A percentile compares a stretch with the other conserved stretches of the same genome.
Conservation (phyloP, 2,113 vertebrate genomes). For the Macrotis lagotis region DNA sequence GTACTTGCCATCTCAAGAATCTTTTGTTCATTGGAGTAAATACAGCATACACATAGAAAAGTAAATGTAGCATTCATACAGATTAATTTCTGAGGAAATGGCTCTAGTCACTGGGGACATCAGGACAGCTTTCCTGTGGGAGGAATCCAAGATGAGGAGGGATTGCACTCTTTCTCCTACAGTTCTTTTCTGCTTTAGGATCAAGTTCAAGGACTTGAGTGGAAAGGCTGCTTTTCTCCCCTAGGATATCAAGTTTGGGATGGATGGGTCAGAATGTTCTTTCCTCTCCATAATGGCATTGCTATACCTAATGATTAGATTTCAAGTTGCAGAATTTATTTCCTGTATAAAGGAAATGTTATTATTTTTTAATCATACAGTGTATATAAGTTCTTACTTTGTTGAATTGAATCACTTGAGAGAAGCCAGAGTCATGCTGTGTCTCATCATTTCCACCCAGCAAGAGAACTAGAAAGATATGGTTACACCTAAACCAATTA, state of each 20-base stretch:
- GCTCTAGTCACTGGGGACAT: background rate
- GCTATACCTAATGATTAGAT: background rate
- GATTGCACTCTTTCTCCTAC: background rate
- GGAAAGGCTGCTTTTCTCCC: background rate
- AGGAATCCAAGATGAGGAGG: background rate
- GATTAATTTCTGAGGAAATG: background rate
- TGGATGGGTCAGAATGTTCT: background rate
- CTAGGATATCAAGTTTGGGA: background rate
- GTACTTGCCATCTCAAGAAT: background rate
- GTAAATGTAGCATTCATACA: background rate
- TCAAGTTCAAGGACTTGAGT: background rate
- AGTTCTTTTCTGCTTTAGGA: background rate
- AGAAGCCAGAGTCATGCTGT: background rate
- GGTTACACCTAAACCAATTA: slow-evolving; percentile 5
- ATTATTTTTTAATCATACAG: background rate
- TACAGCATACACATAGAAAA: background rate
- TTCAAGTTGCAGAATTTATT: slow-evolving; percentile 5
- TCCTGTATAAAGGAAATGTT: background rate
- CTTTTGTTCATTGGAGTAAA: background rate
- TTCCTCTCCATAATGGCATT: background rate
- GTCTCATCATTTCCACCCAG: slow-evolving; percentile 52
- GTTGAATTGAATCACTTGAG: background rate
- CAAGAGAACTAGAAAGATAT: slow-evolving; percentile 12
- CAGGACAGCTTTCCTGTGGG: background rate
- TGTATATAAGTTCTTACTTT: background rate